Evolutionary conservation across 2,888 invertebrate genomes (phyloP), one percentile per base, ranked within the genome.

Genomic region (Drosophila flavopinicola): DNA sequence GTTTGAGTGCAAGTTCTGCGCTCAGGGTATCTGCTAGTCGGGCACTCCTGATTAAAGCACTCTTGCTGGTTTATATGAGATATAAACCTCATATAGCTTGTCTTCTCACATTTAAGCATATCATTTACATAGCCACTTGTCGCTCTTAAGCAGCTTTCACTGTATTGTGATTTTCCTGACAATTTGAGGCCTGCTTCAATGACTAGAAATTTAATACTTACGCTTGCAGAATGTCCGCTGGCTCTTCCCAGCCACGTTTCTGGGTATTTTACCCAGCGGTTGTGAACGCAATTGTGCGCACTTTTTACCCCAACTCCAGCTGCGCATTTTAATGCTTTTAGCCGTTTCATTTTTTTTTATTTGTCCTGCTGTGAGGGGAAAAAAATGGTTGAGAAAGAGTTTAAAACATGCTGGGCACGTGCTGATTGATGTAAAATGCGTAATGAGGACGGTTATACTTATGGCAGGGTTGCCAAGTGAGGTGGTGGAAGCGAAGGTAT

Each of bases 351-450:
- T 52, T 56, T 56, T 37, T 54, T 49, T 53, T 42, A 35, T 47
- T 60, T 11, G 17, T 23, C 27, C 13, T 10, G 38, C 24, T 23
- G 32, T 56, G 17, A 15, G n/a, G 6, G 10, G 44, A 48, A 32
- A 49, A 61, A 71, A 61, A 51, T 32, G 33, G 37, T 42, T 37
- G 9, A 29, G 20, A 73, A 74, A 69, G 82, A 80, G 68, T 73
- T 79, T 49, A 53, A 69, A 80, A 66, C 61, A 86, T 84, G 82
- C 82, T 66, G 75, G 60, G 75, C 87, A 82, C 82, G 82, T 82
- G 82, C 85, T 85, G 82, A 82, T 82, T 84, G 82, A 82, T 84
- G 87, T 84, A 82, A 86, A 86, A 70, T 80, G 72, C 78, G 69
- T 86, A 82, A 82, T 86, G 82, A 86, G 85, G 61, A 85, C 61